Percentiles rank a stretch among this genome's conserved stretches.
Conservation (phyloP, 2,797 vertebrate species). For the Balearica regulorum region DNA sequence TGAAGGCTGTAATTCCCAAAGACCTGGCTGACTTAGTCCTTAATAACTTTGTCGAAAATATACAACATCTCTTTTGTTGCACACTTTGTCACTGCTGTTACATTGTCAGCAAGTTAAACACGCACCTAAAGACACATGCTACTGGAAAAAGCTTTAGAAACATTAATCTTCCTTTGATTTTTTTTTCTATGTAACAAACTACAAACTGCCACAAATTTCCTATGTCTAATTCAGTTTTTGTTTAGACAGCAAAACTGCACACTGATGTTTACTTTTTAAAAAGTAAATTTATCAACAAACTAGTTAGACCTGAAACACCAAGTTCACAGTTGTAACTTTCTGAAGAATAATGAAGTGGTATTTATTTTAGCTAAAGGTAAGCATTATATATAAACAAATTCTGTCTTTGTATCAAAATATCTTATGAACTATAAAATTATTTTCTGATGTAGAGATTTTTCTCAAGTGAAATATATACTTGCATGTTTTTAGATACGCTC, state of each 20-base stretch:
- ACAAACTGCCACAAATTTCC: neutral
- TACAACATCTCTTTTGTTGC: neutral
- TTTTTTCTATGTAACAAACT: neutral
- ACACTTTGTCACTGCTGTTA: neutral
- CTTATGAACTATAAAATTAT: neutral
- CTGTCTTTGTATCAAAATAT: neutral
- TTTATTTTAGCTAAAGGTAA: neutral
- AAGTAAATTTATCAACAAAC: neutral
- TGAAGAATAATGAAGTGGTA: neutral
- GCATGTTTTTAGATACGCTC: neutral
- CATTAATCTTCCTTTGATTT: neutral
- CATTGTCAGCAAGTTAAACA: neutral
- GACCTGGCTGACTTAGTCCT: neutral
- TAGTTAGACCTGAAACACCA: neutral
- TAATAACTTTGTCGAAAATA: neutral
- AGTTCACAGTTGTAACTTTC: neutral
- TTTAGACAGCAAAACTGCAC: neutral
- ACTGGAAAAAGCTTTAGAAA: neutral
- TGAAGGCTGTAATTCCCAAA: neutral
- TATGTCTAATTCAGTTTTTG: neutral
- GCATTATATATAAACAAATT: neutral
- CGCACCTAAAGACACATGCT: neutral
- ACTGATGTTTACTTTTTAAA: neutral
- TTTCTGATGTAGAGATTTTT: neutral
- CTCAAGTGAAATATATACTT: neutral